Base-by-base conservation (phyloP, 2,888 invertebrate genomes). In the Drosophila paracracens region DNA sequence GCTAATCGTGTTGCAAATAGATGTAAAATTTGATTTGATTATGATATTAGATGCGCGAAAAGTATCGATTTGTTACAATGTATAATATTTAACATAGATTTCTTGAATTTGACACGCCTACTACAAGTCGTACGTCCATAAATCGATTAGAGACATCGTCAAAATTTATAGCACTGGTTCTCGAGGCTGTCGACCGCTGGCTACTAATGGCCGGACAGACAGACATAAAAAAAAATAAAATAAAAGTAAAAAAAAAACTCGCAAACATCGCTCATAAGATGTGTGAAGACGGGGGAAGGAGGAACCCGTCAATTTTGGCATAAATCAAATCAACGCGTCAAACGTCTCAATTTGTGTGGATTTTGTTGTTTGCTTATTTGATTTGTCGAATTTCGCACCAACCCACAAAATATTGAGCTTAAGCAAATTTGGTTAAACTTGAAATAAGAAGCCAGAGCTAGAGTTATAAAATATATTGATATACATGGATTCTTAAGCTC, bases 321-420 rank as follows among this genome's bases (percentile, higher is more conserved):
- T 79, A 79, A 71, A 79, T 78, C 75, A 78, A 74, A 68, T 78
- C 69, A 69, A 68, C 75, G 72, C 71, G 60, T 54, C 53, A 21
- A 67, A 79, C 79, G 29, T 57, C 76, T 78, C 78, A 79, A 78
- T 72, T 70, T 70, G 51, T 46, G 38, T 4, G 29, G 8, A 27
- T 43, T 50, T 43, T 46, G 43, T 53, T 54, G 25, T 63, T 56
- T 36, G 8, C 7, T 13, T 54, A 25, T 63, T 56, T 36, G 2
- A 13, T 13, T 21, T 61, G 69, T 53, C 59, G 27, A 58, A 73
- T 82, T 75, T 83, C 73, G 71, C 81, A 62, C 48, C 51, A 70
- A 33, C 13, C 13, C 36, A 29, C 61, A 59, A 58, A 60, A 48
- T 54, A 21, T 54, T 66, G n/a, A 50, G 31, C 52, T 21, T 21